Base-by-base conservation (phyloP, 1,140 invertebrate genomes). In the Phymastichus coffea region DNA sequence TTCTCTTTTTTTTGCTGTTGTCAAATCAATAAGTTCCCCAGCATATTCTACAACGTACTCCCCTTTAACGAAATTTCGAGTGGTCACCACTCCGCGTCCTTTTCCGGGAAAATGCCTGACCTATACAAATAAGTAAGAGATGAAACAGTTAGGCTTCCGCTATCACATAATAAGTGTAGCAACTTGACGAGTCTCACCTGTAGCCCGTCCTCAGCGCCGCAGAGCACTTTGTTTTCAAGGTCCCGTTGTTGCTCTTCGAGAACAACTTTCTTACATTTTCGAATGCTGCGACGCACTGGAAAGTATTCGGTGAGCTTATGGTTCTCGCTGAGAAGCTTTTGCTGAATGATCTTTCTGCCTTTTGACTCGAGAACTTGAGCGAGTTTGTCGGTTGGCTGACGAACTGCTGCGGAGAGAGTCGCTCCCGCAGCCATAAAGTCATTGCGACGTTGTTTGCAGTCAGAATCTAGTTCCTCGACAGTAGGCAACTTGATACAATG, bases 31-130 rank as follows among this genome's bases (percentile, higher is more conserved):
- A 10, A 99, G 81, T 74, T 99, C 94, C 12, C 98, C 98, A 56
- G 89, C 86, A 78, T 99, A 99, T 80, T 99, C 97, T 7, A 99
- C 91, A 20, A 99, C 94, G 81, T 95, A 99, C 70, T 97, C 94
- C 15, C 93, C 94, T 66, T 89, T 88, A 8, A 76, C 69, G 74
- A 98, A 98, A 8, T 83, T 72, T 47, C 86, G 85, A 8, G 86
- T 88, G 1, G 95, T 86, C 17, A 97, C 82, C 1, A 93, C 80
- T 12, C 91, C 91, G 33, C 90, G 81, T 3, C 91, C 91, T 77
- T 93, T 93, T 8, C 83, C 86, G 30, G 84, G 80, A 67, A 93
- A 91, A 49, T 84, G 72, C 40, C 81, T 78, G 4, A 89, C 78
- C 86, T 88, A 68, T 56, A 65, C 60, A 62, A 60, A 12, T 68